Evolutionary conservation across 2,113 vertebrate species (phyloP).

Genomic region (Rana temporaria): DNA sequence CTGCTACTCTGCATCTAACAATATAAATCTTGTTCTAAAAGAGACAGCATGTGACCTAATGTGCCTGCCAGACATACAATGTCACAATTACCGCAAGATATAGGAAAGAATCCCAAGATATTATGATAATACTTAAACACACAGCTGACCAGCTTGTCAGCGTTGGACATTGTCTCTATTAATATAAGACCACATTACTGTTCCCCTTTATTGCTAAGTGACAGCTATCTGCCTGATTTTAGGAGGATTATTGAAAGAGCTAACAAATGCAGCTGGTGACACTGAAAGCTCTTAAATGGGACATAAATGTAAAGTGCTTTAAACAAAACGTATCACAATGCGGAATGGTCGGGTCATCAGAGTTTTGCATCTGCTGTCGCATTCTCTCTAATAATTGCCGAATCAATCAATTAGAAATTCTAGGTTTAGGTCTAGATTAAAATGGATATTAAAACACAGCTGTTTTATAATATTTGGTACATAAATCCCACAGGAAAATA

Average conservation of each 20-base stretch:
- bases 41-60: neutral
- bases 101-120: conserved; percentile 22
- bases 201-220: neutral
- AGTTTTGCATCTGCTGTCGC: neutral
- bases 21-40: conserved; percentile 11
- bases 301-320: neutral
- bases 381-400: conserved; percentile 55
- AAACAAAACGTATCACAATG: neutral
- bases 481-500: too few relatives aligned
- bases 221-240: neutral
- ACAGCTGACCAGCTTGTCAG: neutral
- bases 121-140: neutral
- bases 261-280: neutral
- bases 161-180: neutral
- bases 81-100: neutral
- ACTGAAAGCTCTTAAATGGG: conserved; percentile 7
- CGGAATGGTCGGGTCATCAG: conserved; percentile 16
- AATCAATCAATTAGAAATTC: conserved; percentile 53
- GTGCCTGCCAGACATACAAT: neutral
- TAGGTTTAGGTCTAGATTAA: neutral
- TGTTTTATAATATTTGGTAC: conserved; percentile 1
- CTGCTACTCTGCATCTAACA: conserved; percentile 5
- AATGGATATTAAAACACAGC: conserved; percentile 29
- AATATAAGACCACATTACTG: neutral
- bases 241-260: conserved; percentile 27